These are phyloP conservation scores for Gari tellinella DNA, from an alignment of 2,888 invertebrate species.

Conservation along the genomic window DNA sequence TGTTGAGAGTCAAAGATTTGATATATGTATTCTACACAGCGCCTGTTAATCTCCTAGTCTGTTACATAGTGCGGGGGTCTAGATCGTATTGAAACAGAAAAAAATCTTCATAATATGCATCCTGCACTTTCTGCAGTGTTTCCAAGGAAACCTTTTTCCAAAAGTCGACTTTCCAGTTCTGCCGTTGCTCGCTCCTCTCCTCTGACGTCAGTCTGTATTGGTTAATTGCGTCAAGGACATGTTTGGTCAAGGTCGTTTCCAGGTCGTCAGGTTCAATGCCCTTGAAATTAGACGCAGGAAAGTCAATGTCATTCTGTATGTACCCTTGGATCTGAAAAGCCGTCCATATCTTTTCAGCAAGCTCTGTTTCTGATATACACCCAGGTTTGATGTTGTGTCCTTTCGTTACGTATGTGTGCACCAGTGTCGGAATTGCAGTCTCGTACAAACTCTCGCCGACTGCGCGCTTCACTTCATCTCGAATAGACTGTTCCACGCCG, in stretches of 20 bases:
- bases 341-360: constrained; percentile 42
- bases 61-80: constrained; percentile 37
- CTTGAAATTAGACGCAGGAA: constrained; percentile 31
- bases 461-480: constrained; percentile 26
- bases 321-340: constrained; percentile 53
- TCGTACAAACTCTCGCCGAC: constrained; percentile 18
- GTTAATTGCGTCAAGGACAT: constrained; percentile 18
- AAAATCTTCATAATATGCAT: constrained; percentile 49
- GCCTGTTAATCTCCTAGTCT: too few species aligned
- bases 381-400: constrained; percentile 38
- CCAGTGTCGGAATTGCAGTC: constrained; percentile 17
- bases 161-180: constrained; percentile 39
- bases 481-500: constrained; percentile 25
- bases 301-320: constrained; percentile 42
- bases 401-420: constrained; percentile 49
- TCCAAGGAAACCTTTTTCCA: constrained; percentile 29
- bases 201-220: constrained; percentile 9
- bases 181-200: constrained; percentile 34
- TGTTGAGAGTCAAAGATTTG: too few species aligned
- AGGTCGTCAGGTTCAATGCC: constrained; percentile 8
- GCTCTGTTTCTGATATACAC: constrained; percentile 31
- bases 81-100: constrained; percentile 35
- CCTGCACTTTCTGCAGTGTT: constrained; percentile 34
- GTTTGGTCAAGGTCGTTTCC: constrained; percentile 18
- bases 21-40: too few species aligned